Conservation (phyloP, 2,888 invertebrate genomes). For the Polietes domitor region DNA sequence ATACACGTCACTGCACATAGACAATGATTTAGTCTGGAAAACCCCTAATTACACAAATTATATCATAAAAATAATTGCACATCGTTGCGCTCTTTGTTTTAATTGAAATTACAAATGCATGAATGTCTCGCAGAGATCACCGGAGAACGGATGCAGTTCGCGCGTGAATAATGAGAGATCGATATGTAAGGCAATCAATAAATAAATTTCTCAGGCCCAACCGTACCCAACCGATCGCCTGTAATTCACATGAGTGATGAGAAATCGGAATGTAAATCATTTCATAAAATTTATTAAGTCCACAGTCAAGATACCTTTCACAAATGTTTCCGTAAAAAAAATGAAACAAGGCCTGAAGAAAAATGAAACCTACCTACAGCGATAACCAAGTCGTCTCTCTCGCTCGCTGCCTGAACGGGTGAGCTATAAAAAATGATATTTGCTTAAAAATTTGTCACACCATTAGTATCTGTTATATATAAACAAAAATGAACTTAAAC, state of each 20-base stretch:
- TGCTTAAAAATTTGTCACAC: slow-evolving; percentile 76
- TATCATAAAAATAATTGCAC: slow-evolving; percentile 42
- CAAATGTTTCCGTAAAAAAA: background rate
- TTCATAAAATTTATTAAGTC: background rate
- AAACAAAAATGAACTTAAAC: slow-evolving; percentile 14
- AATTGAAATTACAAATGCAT: background rate
- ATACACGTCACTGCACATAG: slow-evolving; percentile 1
- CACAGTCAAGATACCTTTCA: background rate
- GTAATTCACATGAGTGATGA: background rate
- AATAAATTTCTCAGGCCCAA: background rate
- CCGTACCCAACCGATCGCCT: background rate
- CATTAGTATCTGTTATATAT: slow-evolving; percentile 73
- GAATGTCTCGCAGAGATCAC: background rate
- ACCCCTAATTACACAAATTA: slow-evolving; percentile 57
- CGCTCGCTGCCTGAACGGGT: background rate
- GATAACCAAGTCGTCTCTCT: background rate
- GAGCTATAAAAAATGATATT: slow-evolving; percentile 54
- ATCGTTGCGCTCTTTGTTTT: background rate
- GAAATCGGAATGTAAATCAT: background rate
- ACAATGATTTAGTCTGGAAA: slow-evolving; percentile 59
- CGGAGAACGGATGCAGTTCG: background rate
- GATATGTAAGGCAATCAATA: background rate
- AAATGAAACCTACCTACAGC: background rate
- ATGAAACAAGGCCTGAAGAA: background rate
- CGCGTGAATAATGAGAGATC: background rate